Base-by-base conservation (phyloP, 2,797 vertebrate genomes). In the Myotis planiceps region DNA sequence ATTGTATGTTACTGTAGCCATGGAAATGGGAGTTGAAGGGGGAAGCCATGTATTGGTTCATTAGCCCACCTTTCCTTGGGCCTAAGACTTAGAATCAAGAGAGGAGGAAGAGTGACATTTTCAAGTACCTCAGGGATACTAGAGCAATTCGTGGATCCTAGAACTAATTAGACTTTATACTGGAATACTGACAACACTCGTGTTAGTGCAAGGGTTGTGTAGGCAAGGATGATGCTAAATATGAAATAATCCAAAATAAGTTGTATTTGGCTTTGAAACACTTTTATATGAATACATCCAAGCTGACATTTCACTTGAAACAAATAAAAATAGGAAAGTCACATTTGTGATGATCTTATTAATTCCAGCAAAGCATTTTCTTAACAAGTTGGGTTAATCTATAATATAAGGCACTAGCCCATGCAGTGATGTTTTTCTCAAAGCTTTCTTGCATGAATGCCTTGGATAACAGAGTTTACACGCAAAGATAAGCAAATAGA, bases 221-320 rank as follows among this genome's bases (percentile, higher is more conserved):
- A 82, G 69, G 21, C 42, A 84, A 74, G 58, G 66, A 76, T 76
- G 47, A 58, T 90, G n/a, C 27, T 60, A 90, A 88, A 45, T 88
- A 66, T 47, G 37, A 65, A 55, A 55, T 83, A 75, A 90, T 92
- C 39, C 53, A 66, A 60, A 88, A 66, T 81, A 60, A 29, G 39
- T 37, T 60, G n/a, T 49, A 0, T 86, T 75, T 95, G 60, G 23
- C 29, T 92, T 95, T 93, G 32, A 90, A 74, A 85, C 53, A 60
- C 23, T 92, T 96, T 71, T 69, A 23, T 93, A 53, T 90, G 74
- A 92, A 66, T 90, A 78, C 37, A 76, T 90, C 19, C 12, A 88
- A 87, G 47, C 37, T 88, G 71, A 86, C 25, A 53, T 80, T 92
- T 89, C 45, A 92, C n/a, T 78, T 96, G 16, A 74, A 53, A 80